Evolutionary conservation across 2,888 invertebrate species (phyloP).

Genomic region (Agrypnus murinus): DNA sequence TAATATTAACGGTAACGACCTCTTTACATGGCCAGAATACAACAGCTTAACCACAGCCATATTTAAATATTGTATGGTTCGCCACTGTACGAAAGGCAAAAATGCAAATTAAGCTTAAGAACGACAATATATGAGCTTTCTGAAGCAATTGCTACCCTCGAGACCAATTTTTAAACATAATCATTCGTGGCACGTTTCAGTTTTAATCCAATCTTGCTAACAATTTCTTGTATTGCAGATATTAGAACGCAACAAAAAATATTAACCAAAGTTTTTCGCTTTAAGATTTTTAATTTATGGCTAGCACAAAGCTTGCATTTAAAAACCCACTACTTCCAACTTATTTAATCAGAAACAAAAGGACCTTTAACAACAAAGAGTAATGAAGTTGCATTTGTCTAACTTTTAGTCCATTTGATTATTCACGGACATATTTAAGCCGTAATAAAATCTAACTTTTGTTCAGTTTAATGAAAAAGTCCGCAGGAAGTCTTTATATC

Average conservation of each 20-base stretch:
- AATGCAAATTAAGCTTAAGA: slow-evolving; percentile 41
- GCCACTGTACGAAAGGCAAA: slow-evolving; percentile 26
- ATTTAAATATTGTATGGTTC: slow-evolving; percentile 29
- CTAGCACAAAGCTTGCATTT: not conserved
- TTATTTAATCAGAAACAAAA: no score
- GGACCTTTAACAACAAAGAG: not conserved
- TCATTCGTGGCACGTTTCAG: slow-evolving; percentile 42
- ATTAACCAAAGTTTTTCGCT: slow-evolving; percentile 1
- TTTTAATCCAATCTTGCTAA: slow-evolving; percentile 48
- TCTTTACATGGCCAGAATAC: slow-evolving; percentile 33
- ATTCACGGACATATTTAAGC: slow-evolving; percentile 10
- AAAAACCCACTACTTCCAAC: no score
- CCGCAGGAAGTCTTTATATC: slow-evolving; percentile 15
- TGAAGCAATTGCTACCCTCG: slow-evolving; percentile 21
- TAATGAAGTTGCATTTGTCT: not conserved
- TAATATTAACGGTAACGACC: slow-evolving; percentile 35
- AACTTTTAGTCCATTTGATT: not conserved
- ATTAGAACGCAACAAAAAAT: slow-evolving; percentile 36
- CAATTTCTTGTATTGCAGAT: slow-evolving; percentile 35
- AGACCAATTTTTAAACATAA: slow-evolving; percentile 30
- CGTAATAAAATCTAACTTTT: slow-evolving; percentile 8
- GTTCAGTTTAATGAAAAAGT: slow-evolving; percentile 24
- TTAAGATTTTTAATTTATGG: slow-evolving; percentile 8
- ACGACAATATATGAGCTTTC: slow-evolving; percentile 31
- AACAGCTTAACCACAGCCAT: slow-evolving; percentile 16